These are phyloP conservation scores for Ylistrum balloti DNA, from an alignment of 1,140 invertebrate species.

Conservation along the genomic window DNA sequence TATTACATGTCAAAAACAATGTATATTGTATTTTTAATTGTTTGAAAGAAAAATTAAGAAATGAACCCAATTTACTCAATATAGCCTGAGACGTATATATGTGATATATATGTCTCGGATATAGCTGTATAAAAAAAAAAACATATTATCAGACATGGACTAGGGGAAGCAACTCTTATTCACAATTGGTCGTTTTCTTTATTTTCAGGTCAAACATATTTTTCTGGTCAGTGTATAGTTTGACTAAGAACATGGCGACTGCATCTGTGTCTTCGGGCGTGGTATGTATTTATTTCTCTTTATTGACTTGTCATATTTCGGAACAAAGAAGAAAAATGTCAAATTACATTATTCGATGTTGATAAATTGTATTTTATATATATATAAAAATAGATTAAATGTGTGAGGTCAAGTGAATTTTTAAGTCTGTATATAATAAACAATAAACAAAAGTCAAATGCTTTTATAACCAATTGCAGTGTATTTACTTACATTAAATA, in stretches of 20 bases:
- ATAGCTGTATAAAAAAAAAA: not conserved
- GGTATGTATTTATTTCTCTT: not conserved
- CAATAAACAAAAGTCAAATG: too few species aligned
- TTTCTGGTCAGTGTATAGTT: not conserved
- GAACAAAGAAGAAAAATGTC: too few species aligned
- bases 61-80: too few species aligned
- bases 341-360: too few species aligned
- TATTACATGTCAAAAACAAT: too few species aligned
- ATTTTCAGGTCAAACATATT: too few species aligned
- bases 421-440: too few species aligned
- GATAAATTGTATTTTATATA: not conserved
- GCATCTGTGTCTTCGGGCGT: not conserved
- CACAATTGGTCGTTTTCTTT: not conserved
- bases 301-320: not conserved
- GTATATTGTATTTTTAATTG: too few species aligned
- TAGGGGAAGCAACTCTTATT: not conserved
- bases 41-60: too few species aligned
- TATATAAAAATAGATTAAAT: not conserved
- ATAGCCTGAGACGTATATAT: too few species aligned
- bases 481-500: too few species aligned
- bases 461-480: too few species aligned
- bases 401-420: not conserved
- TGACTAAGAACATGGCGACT: not conserved
- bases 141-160: not conserved
- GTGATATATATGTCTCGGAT: not conserved